A percentile compares a stretch with the other conserved stretches of the same genome.
phyloP scores from a whole-genome alignment of 92 coral and sea anemone genomes.

The Zoanthus sansibaricus region DNA sequence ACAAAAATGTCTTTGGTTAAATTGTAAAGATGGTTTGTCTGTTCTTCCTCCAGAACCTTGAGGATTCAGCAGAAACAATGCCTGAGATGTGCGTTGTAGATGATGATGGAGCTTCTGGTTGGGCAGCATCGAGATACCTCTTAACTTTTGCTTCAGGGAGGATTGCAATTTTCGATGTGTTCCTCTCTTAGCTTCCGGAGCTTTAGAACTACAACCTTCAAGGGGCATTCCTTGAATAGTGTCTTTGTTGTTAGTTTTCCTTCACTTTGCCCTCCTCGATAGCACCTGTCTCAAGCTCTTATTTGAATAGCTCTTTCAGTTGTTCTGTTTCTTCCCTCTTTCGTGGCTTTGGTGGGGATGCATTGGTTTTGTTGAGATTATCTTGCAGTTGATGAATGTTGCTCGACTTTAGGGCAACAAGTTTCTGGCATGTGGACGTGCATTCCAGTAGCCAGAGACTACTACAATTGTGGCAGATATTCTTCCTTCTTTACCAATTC shows the following conservation, averaged over 20 bases:
- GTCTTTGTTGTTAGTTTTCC: constrained; percentile 54
- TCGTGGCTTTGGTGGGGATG: constrained; percentile 42
- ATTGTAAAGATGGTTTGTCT: constrained; percentile 25
- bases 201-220: constrained; percentile 55
- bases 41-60: constrained; percentile 51
- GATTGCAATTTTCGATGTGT: constrained; percentile 39
- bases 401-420: constrained; percentile 45
- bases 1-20: constrained; percentile 36
- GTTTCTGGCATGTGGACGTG: constrained; percentile 61
- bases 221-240: constrained; percentile 51
- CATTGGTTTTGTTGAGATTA: background rate
- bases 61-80: constrained; percentile 44
- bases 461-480: constrained; percentile 51
- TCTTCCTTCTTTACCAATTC: constrained; percentile 43
- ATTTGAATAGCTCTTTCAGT: constrained; percentile 36
- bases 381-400: background rate
- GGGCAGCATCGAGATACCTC: constrained; percentile 40
- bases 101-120: constrained; percentile 46
- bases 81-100: constrained; percentile 35
- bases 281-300: constrained; percentile 57
- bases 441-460: constrained; percentile 65
- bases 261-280: constrained; percentile 50
- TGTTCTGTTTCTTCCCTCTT: constrained; percentile 45
- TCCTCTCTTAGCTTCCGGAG: constrained; percentile 39
- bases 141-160: constrained; percentile 51